phyloP scores from a whole-genome alignment of 2,888 invertebrate genomes.

The Malachius bipustulatus region DNA sequence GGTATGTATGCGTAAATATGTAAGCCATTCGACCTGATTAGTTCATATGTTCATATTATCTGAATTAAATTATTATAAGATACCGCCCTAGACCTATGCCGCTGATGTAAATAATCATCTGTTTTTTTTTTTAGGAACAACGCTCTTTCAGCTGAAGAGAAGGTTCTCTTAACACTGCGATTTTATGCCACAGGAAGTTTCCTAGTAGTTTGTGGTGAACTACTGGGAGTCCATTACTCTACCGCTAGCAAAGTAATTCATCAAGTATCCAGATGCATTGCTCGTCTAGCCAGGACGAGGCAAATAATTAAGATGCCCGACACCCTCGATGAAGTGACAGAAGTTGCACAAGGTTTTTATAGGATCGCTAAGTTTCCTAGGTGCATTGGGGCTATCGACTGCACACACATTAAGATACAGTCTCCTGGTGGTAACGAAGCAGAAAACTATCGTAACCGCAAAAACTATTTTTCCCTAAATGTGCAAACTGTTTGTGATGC shows the following conservation, averaged over 20 bases:
- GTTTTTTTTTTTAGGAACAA: too few relatives aligned
- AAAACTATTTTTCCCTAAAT: slow-evolving; percentile 24
- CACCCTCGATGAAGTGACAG: too few relatives aligned
- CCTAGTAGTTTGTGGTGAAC: slow-evolving; percentile 7
- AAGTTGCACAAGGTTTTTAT: slow-evolving; percentile 7
- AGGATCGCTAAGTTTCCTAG: slow-evolving; percentile 8
- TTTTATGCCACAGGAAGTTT: too few relatives aligned
- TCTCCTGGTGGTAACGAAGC: slow-evolving; percentile 15
- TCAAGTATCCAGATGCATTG: slow-evolving; percentile 7
- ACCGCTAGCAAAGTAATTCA: slow-evolving; percentile 7
- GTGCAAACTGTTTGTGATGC: too few relatives aligned
- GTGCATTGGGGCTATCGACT: slow-evolving; percentile 6
- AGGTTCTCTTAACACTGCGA: slow-evolving; percentile 11
- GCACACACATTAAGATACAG: slow-evolving; percentile 11
- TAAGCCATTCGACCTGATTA: too few relatives aligned
- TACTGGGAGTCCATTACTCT: slow-evolving; percentile 7
- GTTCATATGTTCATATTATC: too few relatives aligned
- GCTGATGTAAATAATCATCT: too few relatives aligned
- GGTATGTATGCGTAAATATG: too few relatives aligned
- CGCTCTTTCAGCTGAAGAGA: slow-evolving; percentile 7
- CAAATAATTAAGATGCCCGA: slow-evolving; percentile 5
- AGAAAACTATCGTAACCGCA: slow-evolving; percentile 23
- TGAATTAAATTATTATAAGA: too few relatives aligned
- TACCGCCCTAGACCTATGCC: too few relatives aligned
- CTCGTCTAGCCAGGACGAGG: slow-evolving; percentile 5